Conservation (phyloP, 2,113 vertebrate species). For the Oncorhynchus gorbuscha region DNA sequence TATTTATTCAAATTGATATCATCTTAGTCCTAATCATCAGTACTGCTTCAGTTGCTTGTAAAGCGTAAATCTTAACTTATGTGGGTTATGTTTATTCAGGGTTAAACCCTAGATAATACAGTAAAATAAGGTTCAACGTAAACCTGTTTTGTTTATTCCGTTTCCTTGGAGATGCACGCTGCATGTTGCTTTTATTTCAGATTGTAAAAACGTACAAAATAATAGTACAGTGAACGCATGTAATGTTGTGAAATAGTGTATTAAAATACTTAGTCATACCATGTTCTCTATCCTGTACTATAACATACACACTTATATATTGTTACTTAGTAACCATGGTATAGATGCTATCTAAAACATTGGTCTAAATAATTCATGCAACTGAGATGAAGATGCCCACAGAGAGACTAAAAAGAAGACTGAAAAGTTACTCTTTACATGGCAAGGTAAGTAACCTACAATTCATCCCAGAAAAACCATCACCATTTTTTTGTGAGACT, state of each 20-base stretch:
- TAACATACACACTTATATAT: too few relatives aligned
- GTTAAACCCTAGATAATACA: neutral
- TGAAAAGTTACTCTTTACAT: too few relatives aligned
- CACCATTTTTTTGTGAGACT: too few relatives aligned
- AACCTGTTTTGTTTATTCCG: slow-evolving; percentile 20
- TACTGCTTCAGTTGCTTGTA: slow-evolving; percentile 14
- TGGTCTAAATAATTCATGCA: too few relatives aligned
- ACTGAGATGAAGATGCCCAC: too few relatives aligned
- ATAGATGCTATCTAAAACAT: too few relatives aligned
- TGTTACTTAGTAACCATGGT: too few relatives aligned
- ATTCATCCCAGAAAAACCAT: too few relatives aligned
- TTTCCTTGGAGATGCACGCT: slow-evolving; percentile 39
- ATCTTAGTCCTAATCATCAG: too few relatives aligned
- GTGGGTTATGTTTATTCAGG: slow-evolving; percentile 30
- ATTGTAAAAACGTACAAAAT: slow-evolving; percentile 45
- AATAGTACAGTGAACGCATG: slow-evolving; percentile 60
- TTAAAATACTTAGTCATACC: slow-evolving; percentile 66
- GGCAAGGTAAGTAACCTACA: too few relatives aligned
- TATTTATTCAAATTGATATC: too few relatives aligned
- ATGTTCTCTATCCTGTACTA: neutral
- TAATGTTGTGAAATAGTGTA: slow-evolving; percentile 58
- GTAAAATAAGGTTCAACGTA: neutral
- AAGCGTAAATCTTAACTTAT: slow-evolving; percentile 17
- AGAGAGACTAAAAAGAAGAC: too few relatives aligned
- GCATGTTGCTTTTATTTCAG: slow-evolving; percentile 53